Percentiles rank a stretch among this genome's conserved stretches.
Conservation (phyloP, 2,797 vertebrate genomes). For the Nothura maculosa region DNA sequence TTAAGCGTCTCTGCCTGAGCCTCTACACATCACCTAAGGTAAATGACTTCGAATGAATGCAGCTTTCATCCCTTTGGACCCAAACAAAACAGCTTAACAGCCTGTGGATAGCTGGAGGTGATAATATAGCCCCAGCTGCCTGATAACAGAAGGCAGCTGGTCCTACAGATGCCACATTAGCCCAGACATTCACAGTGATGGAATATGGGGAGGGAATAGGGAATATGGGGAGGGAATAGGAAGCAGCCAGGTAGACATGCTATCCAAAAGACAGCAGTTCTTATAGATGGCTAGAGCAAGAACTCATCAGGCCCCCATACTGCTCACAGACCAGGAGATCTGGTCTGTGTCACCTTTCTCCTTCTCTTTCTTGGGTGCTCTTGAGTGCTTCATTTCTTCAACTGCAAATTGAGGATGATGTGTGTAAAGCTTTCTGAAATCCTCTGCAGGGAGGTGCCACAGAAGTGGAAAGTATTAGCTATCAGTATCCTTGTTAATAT, state of each 20-base stretch:
- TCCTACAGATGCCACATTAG: not conserved
- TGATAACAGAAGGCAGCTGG: not conserved
- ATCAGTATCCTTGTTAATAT: constrained; percentile 71
- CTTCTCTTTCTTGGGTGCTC: not conserved
- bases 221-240: not conserved
- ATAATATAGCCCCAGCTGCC: rapidly evolving
- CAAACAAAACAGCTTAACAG: rapidly evolving
- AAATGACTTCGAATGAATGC: not conserved
- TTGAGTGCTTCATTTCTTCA: not conserved
- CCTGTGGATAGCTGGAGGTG: not conserved
- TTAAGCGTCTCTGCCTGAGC: not conserved
- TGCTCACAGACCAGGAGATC: not conserved
- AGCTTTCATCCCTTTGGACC: not conserved
- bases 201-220: not conserved
- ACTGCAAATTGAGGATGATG: not conserved
- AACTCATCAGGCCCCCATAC: not conserved
- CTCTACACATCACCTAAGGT: not conserved
- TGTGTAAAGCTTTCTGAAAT: constrained; percentile 22
- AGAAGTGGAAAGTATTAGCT: constrained; percentile 71
- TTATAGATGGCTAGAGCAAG: not conserved
- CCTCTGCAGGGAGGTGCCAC: constrained; percentile 53
- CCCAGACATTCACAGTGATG: not conserved
- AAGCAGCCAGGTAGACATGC: not conserved
- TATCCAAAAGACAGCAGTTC: not conserved
- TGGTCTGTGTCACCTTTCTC: not conserved